A percentile compares a stretch with the other conserved stretches of the same genome.
phyloP scores from a whole-genome alignment of 2,888 invertebrate genomes.

The Lagria hirta region DNA sequence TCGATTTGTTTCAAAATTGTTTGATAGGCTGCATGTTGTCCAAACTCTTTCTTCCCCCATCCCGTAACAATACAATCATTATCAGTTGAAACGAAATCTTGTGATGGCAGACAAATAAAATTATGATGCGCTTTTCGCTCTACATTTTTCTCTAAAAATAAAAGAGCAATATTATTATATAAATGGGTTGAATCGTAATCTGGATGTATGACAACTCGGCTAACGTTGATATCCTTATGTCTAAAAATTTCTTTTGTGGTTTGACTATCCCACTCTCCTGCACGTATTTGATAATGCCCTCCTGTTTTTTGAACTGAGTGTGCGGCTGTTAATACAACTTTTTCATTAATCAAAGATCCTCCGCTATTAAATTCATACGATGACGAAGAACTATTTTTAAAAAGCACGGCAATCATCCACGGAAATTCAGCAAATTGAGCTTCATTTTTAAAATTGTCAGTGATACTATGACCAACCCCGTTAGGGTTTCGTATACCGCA shows the following conservation, averaged over 20 bases:
- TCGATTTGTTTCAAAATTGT: constrained; percentile 72
- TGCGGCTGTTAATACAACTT: constrained; percentile 47
- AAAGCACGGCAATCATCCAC: constrained; percentile 77
- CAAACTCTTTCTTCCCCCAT: constrained; percentile 44
- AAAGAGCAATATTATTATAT: constrained; percentile 45
- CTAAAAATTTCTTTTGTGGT: constrained; percentile 40
- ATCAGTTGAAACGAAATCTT: constrained; percentile 26
- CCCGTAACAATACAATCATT: constrained; percentile 40
- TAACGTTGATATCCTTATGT: constrained; percentile 43
- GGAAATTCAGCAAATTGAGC: constrained; percentile 80
- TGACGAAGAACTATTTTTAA: constrained; percentile 43
- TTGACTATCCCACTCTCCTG: constrained; percentile 50
- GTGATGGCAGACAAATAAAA: constrained; percentile 41
- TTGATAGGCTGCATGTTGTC: too few species aligned
- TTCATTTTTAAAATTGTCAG: constrained; percentile 65
- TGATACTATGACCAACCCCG: constrained; percentile 74
- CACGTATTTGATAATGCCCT: constrained; percentile 39
- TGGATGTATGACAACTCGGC: constrained; percentile 42
- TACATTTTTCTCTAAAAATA: constrained; percentile 41
- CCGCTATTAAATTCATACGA: constrained; percentile 35
- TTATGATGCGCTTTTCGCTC: constrained; percentile 39
- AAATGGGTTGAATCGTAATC: constrained; percentile 38
- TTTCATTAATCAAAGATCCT: constrained; percentile 46
- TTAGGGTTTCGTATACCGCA: constrained; percentile 73
- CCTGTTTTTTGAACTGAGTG: constrained; percentile 68